These are phyloP conservation scores for Nemoura dubitans DNA, from an alignment of 2,888 invertebrate genomes.

Conservation along the genomic window DNA sequence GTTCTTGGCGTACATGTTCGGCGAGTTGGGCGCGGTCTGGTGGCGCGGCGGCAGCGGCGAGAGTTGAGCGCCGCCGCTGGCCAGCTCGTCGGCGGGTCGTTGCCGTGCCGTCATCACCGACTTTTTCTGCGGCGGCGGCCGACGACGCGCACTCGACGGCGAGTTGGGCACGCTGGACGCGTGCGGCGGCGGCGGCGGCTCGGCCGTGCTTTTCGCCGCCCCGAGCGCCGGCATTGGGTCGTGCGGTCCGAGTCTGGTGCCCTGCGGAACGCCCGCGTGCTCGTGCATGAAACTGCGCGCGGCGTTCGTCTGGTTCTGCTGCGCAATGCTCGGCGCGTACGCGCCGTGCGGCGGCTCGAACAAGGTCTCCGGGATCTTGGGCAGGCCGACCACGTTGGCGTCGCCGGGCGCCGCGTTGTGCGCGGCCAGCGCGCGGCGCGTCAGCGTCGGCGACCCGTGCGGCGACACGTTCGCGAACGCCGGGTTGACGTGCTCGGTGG, in stretches of 20 bases:
- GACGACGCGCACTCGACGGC: conserved; percentile 48
- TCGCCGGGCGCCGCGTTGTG: neutral
- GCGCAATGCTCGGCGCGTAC: neutral
- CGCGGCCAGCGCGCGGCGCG: neutral
- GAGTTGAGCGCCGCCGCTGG: neutral
- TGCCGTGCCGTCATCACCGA: conserved; percentile 54
- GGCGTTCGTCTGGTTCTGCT: conserved; percentile 3
- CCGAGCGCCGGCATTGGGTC: no score
- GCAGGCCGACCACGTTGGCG: neutral
- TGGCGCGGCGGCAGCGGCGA: neutral
- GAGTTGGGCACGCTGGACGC: conserved; percentile 44
- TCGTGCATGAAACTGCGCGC: no score
- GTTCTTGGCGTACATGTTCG: conserved; percentile 41
- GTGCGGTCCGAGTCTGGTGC: neutral
- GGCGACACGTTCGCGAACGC: conserved; percentile 26
- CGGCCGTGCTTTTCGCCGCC: no score
- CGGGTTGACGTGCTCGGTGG: conserved; percentile 26
- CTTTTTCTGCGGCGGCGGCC: conserved; percentile 50
- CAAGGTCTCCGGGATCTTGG: neutral
- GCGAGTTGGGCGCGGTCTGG: conserved; percentile 35
- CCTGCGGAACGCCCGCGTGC: neutral
- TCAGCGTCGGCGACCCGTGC: neutral
- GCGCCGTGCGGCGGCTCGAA: neutral
- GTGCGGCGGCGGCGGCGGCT: neutral
- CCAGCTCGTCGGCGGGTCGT: conserved; percentile 50